Conservation (phyloP, 2,797 vertebrate genomes). For the Poeciliopsis infans region DNA sequence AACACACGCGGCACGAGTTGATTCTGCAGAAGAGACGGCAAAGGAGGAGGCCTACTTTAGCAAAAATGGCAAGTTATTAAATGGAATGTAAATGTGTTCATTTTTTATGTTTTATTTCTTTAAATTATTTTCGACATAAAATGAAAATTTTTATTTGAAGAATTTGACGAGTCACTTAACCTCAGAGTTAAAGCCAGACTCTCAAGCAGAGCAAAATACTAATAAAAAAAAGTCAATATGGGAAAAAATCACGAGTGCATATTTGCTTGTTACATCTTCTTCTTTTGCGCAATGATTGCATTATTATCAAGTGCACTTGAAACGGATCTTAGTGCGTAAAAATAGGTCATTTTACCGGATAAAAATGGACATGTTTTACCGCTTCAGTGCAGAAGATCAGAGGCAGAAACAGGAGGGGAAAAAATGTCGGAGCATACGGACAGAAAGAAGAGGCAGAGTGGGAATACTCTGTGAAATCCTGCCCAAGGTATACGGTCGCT, state of each 20-base stretch:
- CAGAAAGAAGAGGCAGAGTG: slow-evolving; percentile 67
- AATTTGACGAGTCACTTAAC: neutral
- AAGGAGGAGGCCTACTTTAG: neutral
- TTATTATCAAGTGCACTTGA: slow-evolving; percentile 1
- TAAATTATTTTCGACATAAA: neutral
- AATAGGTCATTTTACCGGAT: neutral
- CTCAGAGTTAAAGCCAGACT: neutral
- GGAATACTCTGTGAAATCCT: slow-evolving; percentile 92
- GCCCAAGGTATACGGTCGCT: slow-evolving; percentile 97
- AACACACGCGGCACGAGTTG: slow-evolving; percentile 69
- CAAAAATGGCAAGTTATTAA: neutral
- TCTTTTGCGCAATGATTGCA: slow-evolving; percentile 1
- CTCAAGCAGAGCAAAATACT: neutral
- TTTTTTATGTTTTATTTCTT: neutral
- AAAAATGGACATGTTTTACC: slow-evolving; percentile 6
- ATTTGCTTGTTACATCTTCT: neutral
- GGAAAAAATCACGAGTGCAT: neutral
- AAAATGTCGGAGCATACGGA: slow-evolving; percentile 52
- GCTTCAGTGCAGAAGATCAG: slow-evolving; percentile 22
- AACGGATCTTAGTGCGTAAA: neutral
- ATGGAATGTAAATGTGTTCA: neutral
- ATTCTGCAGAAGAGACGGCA: slow-evolving; percentile 48
- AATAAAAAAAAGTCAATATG: too few relatives aligned
- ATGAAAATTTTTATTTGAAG: neutral
- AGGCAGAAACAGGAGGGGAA: slow-evolving; percentile 31